Conservation (phyloP, 2,888 invertebrate species). For the Drosophila pseudotalamancana region DNA sequence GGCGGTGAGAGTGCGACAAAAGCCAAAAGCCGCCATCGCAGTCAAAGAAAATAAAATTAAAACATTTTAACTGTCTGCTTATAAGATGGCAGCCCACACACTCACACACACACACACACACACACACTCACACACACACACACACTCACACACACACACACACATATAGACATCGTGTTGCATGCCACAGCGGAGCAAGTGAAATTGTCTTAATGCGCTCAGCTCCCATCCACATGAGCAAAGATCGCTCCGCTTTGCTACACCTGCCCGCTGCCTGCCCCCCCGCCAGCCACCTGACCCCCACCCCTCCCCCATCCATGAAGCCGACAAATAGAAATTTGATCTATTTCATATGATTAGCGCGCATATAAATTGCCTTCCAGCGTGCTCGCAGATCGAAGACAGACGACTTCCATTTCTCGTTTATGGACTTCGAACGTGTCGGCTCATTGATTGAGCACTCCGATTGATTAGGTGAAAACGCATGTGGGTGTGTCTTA, state of each 20-base stretch:
- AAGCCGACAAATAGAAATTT: slow-evolving; percentile 67
- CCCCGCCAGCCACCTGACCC: slow-evolving; percentile 29
- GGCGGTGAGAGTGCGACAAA: slow-evolving; percentile 69
- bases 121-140: slow-evolving; percentile 34
- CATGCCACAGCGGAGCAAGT: slow-evolving; percentile 49
- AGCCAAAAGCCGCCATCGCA: slow-evolving; percentile 53
- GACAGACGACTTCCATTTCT: slow-evolving; percentile 8
- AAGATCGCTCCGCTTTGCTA: slow-evolving; percentile 40
- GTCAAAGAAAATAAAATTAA: slow-evolving; percentile 67
- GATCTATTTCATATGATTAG: slow-evolving; percentile 76
- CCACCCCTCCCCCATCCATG: not conserved
- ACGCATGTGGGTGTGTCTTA: slow-evolving; percentile 59
- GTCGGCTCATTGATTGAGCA: slow-evolving; percentile 59
- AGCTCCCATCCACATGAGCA: slow-evolving; percentile 26
- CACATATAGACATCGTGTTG: slow-evolving; percentile 16
- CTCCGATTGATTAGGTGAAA: slow-evolving; percentile 59
- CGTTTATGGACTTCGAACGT: slow-evolving; percentile 14
- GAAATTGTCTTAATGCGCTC: slow-evolving; percentile 51
- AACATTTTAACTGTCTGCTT: slow-evolving; percentile 64
- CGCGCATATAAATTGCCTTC: slow-evolving; percentile 69
- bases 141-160: slow-evolving; percentile 10
- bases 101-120: slow-evolving; percentile 9
- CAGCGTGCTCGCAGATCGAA: slow-evolving; percentile 19
- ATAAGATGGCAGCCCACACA: slow-evolving; percentile 50
- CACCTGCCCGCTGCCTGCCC: slow-evolving; percentile 31